Evolutionary conservation across 2,888 invertebrate genomes (phyloP).

Genomic region (Sminthurides aquaticus): DNA sequence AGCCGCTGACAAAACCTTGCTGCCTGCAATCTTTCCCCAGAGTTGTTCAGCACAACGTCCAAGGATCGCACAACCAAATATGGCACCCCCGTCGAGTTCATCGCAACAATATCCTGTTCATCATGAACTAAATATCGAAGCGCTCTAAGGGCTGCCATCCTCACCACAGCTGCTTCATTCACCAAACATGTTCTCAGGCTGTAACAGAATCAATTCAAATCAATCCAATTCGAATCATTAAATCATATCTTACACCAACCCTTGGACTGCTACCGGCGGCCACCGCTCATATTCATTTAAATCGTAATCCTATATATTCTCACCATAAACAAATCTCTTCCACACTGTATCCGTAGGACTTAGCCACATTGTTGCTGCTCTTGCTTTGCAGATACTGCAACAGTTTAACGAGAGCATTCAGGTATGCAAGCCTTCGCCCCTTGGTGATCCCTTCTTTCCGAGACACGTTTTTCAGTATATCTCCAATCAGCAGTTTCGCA

Average conservation of each 20-base stretch:
- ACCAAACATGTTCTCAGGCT: conserved; percentile 79
- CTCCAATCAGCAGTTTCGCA: conserved; percentile 53
- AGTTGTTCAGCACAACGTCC: conserved; percentile 77
- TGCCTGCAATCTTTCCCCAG: conserved; percentile 76
- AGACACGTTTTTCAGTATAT: conserved; percentile 57
- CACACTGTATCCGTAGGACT: conserved; percentile 59
- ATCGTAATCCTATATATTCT: background rate
- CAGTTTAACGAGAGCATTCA: conserved; percentile 81
- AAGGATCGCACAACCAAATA: conserved; percentile 79
- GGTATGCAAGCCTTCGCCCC: conserved; percentile 70
- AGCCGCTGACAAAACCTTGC: conserved; percentile 72
- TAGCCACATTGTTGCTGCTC: conserved; percentile 22
- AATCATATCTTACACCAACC: no score
- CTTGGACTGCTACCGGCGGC: no score
- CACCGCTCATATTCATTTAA: background rate
- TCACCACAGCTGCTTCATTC: conserved; percentile 78
- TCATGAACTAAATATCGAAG: conserved; percentile 74
- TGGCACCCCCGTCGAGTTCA: conserved; percentile 72
- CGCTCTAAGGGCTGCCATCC: conserved; percentile 80
- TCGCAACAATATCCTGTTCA: conserved; percentile 63
- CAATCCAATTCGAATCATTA: conserved; percentile 12
- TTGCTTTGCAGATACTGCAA: conserved; percentile 45
- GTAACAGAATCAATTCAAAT: conserved; percentile 44
- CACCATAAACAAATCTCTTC: conserved; percentile 79
- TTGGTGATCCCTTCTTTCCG: conserved; percentile 61